phyloP scores from a whole-genome alignment of 1,140 invertebrate genomes.

The Euura lappo region DNA sequence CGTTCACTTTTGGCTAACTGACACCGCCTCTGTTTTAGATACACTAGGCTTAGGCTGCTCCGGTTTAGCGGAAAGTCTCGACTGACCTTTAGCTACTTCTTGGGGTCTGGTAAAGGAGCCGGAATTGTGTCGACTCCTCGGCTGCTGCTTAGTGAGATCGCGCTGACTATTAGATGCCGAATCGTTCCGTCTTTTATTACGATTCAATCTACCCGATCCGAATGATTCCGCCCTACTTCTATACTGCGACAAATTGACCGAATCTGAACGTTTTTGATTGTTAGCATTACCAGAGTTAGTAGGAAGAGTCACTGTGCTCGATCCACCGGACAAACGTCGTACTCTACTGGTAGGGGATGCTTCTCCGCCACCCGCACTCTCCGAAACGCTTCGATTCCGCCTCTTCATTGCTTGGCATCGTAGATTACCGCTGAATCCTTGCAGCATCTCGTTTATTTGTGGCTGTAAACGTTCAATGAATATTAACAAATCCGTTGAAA shows the following conservation, averaged over 20 bases:
- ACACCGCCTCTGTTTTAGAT: constrained; percentile 13
- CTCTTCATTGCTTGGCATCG: constrained; percentile 57
- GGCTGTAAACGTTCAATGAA: constrained; percentile 44
- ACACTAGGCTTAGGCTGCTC: constrained; percentile 28
- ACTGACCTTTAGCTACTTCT: constrained; percentile 35
- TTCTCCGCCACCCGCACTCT: constrained; percentile 56
- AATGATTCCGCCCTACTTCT: constrained; percentile 51
- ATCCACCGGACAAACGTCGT: constrained; percentile 53
- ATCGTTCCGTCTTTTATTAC: constrained; percentile 38
- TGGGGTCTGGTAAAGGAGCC: constrained; percentile 42
- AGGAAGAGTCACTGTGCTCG: constrained; percentile 47
- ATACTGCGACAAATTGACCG: constrained; percentile 44
- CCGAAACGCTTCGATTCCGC: constrained; percentile 67
- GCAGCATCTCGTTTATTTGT: constrained; percentile 64
- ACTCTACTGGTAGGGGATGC: constrained; percentile 42
- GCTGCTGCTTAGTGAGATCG: constrained; percentile 35
- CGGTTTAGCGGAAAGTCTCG: constrained; percentile 19
- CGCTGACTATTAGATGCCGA: constrained; percentile 30
- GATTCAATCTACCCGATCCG: constrained; percentile 48
- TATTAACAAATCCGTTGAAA: constrained; percentile 14
- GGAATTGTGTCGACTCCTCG: constrained; percentile 45
- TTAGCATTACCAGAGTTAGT: constrained; percentile 27
- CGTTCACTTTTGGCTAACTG: constrained; percentile 23
- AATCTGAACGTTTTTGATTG: constrained; percentile 35
- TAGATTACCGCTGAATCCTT: constrained; percentile 52